Evolutionary conservation across 2,888 invertebrate species (phyloP), one percentile per base, ranked within the genome.

Genomic region (Diachrysia chrysitis): DNA sequence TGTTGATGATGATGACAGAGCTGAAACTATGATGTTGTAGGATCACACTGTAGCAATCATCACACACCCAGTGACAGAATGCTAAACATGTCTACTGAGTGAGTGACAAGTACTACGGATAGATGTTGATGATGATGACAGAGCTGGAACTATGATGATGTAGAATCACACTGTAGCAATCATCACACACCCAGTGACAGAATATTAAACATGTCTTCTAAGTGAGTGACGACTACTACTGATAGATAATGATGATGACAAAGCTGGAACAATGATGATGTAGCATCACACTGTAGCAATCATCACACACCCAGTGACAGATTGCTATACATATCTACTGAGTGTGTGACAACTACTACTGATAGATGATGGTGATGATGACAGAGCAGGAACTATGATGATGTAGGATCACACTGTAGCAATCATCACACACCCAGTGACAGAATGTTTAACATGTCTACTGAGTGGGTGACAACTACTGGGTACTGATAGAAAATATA

Each of bases 381-480:
- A 37, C 12, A 37, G 1, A 37, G 37, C 37, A 58, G 16, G 37
- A 29, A 56, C 19, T 37, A 21, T 12, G 54, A 53, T 37, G 65
- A 63, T 6, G 37, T 7, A 25, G 12, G 7, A 17, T 66, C 63
- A 61, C 23, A 29, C 58, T 70, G 58, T 59, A 56, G 58, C 53
- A 82, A 69, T 78, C 63, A 79, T 37, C 37, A 37, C 83, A 62
- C 69, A 73, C 84, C 84, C 85, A 85, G 85, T 86, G 85, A 86
- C 80, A 14, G 37, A 37, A 12, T 83, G 78, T 81, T 12, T 53
- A 56, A 83, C 81, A 70, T 82, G 79, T 81, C 84, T 56, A 63
- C 66, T 66, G 60, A 63, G 60, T 42, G 54, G 54, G 57, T 63
- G 51, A 63, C 32, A 42, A 60, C 56, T 29, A 32, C 60, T 53